phyloP scores from a whole-genome alignment of 2,113 vertebrate genomes.

The Phaethornis superciliosus region DNA sequence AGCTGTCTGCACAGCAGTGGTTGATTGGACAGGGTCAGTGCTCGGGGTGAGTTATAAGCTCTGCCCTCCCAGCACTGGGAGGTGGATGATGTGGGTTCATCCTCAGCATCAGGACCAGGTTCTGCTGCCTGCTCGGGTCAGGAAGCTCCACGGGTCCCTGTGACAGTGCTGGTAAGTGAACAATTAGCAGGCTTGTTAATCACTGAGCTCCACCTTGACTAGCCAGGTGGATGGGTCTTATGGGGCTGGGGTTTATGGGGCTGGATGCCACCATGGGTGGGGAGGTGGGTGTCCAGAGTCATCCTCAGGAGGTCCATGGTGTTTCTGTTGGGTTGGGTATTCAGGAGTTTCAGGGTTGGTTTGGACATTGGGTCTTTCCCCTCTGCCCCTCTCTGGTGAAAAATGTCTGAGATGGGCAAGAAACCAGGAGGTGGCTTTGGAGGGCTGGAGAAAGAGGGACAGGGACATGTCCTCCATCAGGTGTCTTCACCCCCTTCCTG shows the following conservation, averaged over 20 bases:
- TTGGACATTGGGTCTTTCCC: background rate
- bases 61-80: background rate
- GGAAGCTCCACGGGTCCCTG: too few species aligned
- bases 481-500: too few species aligned
- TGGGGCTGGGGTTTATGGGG: background rate
- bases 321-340: rapidly evolving
- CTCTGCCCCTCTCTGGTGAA: too few species aligned
- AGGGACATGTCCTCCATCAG: rapidly evolving
- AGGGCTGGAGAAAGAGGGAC: background rate
- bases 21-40: background rate
- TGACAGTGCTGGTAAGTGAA: slow-evolving; percentile 13
- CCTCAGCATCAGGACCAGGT: rapidly evolving
- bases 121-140: background rate
- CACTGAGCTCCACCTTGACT: too few species aligned
- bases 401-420: background rate
- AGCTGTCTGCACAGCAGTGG: background rate
- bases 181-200: too few species aligned
- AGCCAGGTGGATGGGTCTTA: rapidly evolving
- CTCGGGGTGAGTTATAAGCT: background rate
- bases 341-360: background rate
- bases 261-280: rapidly evolving
- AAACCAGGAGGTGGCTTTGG: background rate
- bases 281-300: rapidly evolving
- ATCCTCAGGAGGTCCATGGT: rapidly evolving
- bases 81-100: background rate